These are phyloP conservation scores for Melanocharis versteri DNA, from an alignment of 2,113 vertebrate species.

Conservation along the genomic window DNA sequence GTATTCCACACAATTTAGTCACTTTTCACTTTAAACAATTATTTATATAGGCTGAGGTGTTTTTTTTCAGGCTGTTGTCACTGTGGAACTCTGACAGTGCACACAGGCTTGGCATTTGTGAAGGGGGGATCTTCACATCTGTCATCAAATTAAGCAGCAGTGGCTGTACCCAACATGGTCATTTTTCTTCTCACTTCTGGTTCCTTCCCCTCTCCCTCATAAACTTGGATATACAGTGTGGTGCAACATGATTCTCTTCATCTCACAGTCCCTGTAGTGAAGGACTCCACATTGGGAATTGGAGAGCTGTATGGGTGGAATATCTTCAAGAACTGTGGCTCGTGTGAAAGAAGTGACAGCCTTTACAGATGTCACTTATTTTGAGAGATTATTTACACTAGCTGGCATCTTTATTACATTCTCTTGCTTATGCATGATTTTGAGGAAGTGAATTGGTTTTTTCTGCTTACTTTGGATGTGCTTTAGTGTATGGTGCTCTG, in stretches of 20 bases:
- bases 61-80: not conserved
- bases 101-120: not conserved
- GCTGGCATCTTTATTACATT: not conserved
- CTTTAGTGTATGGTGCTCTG: not conserved
- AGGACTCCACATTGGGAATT: fast-evolving
- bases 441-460: not conserved
- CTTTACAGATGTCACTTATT: not conserved
- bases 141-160: not conserved
- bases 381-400: not conserved
- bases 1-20: not conserved
- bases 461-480: not conserved
- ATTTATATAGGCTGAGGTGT: not conserved
- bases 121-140: not conserved
- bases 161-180: not conserved
- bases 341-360: not conserved
- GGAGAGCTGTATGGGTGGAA: not conserved
- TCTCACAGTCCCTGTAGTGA: not conserved
- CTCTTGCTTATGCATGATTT: not conserved
- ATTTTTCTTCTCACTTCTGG: not conserved
- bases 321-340: not conserved
- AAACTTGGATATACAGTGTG: fast-evolving
- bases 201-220: not conserved
- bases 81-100: not conserved
- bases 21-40: not conserved
- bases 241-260: not conserved